Base-by-base conservation (phyloP, 1,140 invertebrate genomes). In the Lineus longissimus region DNA sequence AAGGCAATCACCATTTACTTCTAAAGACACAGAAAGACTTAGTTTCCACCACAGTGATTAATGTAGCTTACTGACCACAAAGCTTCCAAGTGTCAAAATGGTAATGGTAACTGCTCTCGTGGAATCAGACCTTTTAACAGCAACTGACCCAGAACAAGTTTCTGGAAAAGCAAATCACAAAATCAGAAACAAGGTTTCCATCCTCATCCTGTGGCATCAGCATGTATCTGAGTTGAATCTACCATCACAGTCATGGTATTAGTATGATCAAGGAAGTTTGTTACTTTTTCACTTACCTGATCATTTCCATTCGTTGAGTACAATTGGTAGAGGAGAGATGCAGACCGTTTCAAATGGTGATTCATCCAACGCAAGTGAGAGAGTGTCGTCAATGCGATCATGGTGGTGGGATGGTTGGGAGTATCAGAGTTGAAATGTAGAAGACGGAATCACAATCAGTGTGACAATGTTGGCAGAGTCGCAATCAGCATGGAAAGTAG, bases 231-330 rank as follows among this genome's bases (percentile, higher is more conserved):
- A n/a, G n/a, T n/a, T n/a, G n/a, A n/a, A n/a, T n/a, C n/a, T n/a
- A n/a, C n/a, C n/a, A n/a, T n/a, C n/a, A n/a, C n/a, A n/a, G n/a
- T n/a, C n/a, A n/a, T n/a, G n/a, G n/a, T n/a, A n/a, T n/a, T n/a
- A n/a, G n/a, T n/a, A n/a, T n/a, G n/a, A n/a, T n/a, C n/a, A n/a
- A n/a, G n/a, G n/a, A n/a, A n/a, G n/a, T n/a, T n/a, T n/a, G n/a
- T n/a, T n/a, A n/a, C n/a, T n/a, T n/a, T n/a, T 62, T 56, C 27
- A 59, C 13, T 13, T n/a, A 15, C 54, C 17, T 33, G n/a, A 40
- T 15, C 9, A 45, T 23, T 54, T 45, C 17, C 25, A 19, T 15
- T 31, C n/a, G 13, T 27, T 59, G 51, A 25, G 27, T 29, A 54
- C 23, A 29, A 13, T 36, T 36, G 1, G 55, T 41, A 62, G 1